Conservation (phyloP, 1,140 invertebrate species). For the Hormaphis cornu region DNA sequence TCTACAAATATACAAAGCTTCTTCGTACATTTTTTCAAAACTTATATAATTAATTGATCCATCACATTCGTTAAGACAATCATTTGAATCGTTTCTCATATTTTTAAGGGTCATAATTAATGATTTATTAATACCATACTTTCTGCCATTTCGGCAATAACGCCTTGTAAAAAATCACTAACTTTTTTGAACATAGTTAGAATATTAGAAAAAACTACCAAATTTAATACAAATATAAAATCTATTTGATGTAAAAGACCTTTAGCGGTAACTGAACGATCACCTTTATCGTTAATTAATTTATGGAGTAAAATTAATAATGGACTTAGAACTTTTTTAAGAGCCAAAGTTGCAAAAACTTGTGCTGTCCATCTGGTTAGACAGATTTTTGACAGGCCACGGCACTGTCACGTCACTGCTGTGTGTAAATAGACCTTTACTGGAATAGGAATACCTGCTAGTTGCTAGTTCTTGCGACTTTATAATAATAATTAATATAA, state of each 20-base stretch:
- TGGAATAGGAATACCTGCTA: no score
- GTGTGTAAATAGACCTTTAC: no score
- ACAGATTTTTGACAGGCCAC: no score
- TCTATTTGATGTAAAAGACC: conserved; percentile 10
- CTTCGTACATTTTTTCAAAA: conserved; percentile 2
- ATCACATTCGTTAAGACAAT: background rate
- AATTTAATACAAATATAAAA: background rate
- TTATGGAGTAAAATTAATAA: conserved; percentile 16
- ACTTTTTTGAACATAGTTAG: background rate
- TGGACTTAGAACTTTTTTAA: conserved; percentile 1
- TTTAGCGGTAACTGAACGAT: background rate
- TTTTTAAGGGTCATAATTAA: background rate
- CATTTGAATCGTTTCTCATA: background rate
- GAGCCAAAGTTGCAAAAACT: background rate
- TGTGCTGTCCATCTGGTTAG: background rate
- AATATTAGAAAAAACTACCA: background rate
- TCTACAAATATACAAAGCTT: background rate
- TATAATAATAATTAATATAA: no score
- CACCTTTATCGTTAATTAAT: background rate
- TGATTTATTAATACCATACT: conserved; percentile 2
- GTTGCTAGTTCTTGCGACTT: no score
- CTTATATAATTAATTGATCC: background rate
- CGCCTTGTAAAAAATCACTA: conserved; percentile 3
- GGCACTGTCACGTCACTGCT: no score
- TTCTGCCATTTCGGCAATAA: background rate